Percentiles rank a stretch among this genome's conserved stretches.
Conservation (phyloP, 1,140 invertebrate genomes). For the Lepidurus packardi region DNA sequence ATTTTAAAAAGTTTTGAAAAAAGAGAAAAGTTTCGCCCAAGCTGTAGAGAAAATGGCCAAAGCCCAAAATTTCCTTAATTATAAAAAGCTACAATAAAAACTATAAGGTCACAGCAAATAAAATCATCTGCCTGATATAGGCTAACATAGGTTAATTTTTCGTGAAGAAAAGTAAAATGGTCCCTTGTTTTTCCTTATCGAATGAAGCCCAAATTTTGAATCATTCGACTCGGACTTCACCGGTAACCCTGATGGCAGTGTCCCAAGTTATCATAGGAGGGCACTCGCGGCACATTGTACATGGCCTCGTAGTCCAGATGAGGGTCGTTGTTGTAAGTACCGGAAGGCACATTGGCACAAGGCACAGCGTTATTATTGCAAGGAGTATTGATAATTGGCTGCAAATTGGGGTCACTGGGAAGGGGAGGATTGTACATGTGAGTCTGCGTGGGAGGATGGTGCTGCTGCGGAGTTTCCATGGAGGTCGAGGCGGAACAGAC, state of each 20-base stretch:
- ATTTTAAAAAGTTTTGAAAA: too few species aligned
- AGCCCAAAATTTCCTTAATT: too few species aligned
- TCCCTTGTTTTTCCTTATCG: not conserved
- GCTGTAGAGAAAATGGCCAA: too few species aligned
- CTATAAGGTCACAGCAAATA: too few species aligned
- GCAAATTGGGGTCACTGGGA: not conserved
- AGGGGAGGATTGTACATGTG: not conserved
- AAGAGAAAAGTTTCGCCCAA: too few species aligned
- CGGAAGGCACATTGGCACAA: not conserved
- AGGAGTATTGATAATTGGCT: conserved; percentile 5
- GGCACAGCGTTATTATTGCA: not conserved
- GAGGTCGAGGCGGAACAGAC: not conserved
- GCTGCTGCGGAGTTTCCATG: not conserved
- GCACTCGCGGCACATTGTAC: not conserved
- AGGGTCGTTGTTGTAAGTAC: not conserved
- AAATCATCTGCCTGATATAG: not conserved
- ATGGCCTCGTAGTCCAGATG: not conserved
- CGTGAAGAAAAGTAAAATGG: not conserved
- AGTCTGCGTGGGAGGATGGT: conserved; percentile 6
- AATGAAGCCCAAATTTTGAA: not conserved
- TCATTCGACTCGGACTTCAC: not conserved
- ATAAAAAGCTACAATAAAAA: too few species aligned
- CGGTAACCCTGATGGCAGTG: not conserved
- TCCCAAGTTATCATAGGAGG: not conserved
- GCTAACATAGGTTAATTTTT: not conserved